These are phyloP conservation scores for Ectropis crepuscularia DNA, from an alignment of 2,888 invertebrate species.

Conservation along the genomic window DNA sequence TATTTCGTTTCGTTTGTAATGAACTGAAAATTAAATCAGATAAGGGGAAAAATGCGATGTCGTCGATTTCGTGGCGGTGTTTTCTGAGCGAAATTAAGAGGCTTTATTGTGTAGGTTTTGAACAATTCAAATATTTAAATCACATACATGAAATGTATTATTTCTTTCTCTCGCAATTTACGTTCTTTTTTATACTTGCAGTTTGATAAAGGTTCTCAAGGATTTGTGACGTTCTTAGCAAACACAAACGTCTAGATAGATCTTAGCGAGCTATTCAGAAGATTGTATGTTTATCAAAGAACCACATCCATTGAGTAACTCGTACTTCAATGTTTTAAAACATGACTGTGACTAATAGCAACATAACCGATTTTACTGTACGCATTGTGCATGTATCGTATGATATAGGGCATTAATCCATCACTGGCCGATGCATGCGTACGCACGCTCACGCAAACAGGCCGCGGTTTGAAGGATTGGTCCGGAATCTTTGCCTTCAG, in stretches of 20 bases:
- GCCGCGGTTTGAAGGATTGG: slow-evolving; percentile 50
- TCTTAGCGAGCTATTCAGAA: too few species aligned
- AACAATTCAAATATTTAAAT: slow-evolving; percentile 62
- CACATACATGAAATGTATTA: slow-evolving; percentile 49
- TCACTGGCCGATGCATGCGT: slow-evolving; percentile 64
- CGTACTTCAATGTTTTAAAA: neutral
- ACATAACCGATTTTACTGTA: slow-evolving; percentile 20
- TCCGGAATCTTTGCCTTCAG: slow-evolving; percentile 45
- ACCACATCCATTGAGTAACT: neutral
- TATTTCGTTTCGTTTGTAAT: slow-evolving; percentile 35
- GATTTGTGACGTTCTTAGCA: too few species aligned
- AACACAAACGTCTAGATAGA: too few species aligned
- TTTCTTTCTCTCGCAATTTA: too few species aligned
- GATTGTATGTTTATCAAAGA: too few species aligned
- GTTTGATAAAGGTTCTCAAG: too few species aligned
- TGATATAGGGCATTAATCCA: slow-evolving; percentile 64
- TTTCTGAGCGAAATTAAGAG: slow-evolving; percentile 58
- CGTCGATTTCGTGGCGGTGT: slow-evolving; percentile 38
- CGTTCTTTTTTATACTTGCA: too few species aligned
- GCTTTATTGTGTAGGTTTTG: slow-evolving; percentile 48
- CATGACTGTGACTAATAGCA: neutral
- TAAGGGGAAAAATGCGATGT: slow-evolving; percentile 35
- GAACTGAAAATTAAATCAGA: slow-evolving; percentile 40
- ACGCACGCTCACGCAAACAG: slow-evolving; percentile 54
- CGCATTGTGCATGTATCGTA: slow-evolving; percentile 48